Percentiles rank a stretch among this genome's conserved stretches.
These are phyloP conservation scores for Pseudomugil gertrudae DNA, from an alignment of 2,797 vertebrate genomes.

Conservation along the genomic window DNA sequence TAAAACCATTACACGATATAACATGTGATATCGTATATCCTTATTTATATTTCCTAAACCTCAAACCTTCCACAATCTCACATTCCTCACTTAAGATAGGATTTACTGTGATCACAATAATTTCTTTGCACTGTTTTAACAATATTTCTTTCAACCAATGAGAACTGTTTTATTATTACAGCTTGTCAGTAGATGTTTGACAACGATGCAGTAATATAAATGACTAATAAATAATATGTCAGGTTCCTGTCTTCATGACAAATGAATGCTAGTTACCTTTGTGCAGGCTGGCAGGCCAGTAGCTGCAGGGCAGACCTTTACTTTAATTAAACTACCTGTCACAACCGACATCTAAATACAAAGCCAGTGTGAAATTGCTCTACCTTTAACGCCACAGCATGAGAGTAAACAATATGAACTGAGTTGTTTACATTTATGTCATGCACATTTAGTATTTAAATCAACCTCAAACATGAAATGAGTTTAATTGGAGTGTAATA, in stretches of 20 bases:
- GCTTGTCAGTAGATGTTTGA: constrained; percentile 26
- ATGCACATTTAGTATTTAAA: background rate
- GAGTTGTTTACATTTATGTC: background rate
- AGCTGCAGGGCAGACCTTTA: constrained; percentile 64
- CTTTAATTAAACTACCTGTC: constrained; percentile 72
- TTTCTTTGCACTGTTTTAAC: constrained; percentile 18
- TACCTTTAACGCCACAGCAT: constrained; percentile 1
- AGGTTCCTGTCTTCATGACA: constrained; percentile 50
- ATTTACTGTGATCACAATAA: constrained; percentile 23
- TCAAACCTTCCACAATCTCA: too few relatives aligned
- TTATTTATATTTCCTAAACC: background rate
- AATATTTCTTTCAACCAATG: constrained; percentile 38
- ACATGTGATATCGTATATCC: background rate
- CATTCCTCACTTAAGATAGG: background rate
- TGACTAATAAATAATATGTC: constrained; percentile 69
- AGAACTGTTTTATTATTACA: constrained; percentile 32
- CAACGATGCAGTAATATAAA: constrained; percentile 54
- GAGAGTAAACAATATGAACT: background rate
- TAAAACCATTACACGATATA: background rate
- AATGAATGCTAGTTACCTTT: constrained; percentile 57
- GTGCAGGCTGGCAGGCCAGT: constrained; percentile 48
- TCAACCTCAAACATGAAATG: background rate
- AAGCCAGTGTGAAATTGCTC: constrained; percentile 30
- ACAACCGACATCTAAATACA: constrained; percentile 36
- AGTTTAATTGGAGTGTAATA: constrained; percentile 12